Conservation (phyloP, 2,888 invertebrate genomes). For the Leucoma salicis region DNA sequence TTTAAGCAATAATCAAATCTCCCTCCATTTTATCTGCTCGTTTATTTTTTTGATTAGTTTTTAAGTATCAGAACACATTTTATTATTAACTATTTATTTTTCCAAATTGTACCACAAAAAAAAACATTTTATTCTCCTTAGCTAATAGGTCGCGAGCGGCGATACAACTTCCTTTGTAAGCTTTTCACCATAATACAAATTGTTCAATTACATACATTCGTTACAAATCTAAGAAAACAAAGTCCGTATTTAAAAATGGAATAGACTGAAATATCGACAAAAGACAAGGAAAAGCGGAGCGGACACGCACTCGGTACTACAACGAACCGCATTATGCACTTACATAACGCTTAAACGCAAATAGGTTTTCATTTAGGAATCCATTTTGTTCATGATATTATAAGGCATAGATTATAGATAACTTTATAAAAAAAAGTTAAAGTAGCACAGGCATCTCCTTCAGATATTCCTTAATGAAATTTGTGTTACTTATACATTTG, state of each 20-base stretch:
- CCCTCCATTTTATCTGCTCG: conserved; percentile 7
- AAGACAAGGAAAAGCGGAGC: conserved; percentile 62
- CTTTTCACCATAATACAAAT: background rate
- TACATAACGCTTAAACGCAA: background rate
- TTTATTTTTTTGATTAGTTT: conserved; percentile 1
- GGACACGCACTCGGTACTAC: conserved; percentile 57
- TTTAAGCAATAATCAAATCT: conserved; percentile 8
- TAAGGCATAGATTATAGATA: background rate
- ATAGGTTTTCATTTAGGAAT: too few species aligned
- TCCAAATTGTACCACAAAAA: conserved; percentile 3
- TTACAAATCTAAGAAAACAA: conserved; percentile 20
- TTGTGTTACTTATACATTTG: background rate
- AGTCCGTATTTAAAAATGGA: conserved; percentile 23
- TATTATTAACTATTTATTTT: conserved; percentile 4
- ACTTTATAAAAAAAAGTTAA: background rate
- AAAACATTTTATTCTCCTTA: background rate
- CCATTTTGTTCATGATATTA: background rate
- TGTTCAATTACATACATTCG: conserved; percentile 3
- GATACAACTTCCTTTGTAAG: background rate
- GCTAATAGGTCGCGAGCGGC: conserved; percentile 7
- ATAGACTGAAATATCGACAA: conserved; percentile 36
- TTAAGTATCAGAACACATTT: conserved; percentile 4
- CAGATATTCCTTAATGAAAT: background rate
- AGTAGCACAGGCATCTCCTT: background rate
- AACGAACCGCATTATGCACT: conserved; percentile 28